A percentile compares a stretch with the other conserved stretches of the same genome.
Conservation (phyloP, 2,113 vertebrate species). For the Cepphus grylle region DNA sequence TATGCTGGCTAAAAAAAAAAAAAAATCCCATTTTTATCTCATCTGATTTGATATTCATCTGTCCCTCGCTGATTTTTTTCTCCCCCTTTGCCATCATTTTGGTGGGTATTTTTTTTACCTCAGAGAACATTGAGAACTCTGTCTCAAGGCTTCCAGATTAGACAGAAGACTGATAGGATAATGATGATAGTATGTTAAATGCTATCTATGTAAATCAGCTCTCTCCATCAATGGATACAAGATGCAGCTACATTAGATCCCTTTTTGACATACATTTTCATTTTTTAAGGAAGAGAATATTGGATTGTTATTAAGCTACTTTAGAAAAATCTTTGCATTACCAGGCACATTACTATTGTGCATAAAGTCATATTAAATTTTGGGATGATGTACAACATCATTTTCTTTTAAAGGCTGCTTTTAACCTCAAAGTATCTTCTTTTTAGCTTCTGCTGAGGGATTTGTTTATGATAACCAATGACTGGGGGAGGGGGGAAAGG, state of each 20-base stretch:
- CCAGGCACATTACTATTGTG: conserved; percentile 77
- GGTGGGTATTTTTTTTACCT: conserved; percentile 69
- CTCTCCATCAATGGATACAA: conserved; percentile 82
- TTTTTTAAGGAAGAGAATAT: conserved; percentile 78
- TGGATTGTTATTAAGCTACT: conserved; percentile 80
- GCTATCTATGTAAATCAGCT: conserved; percentile 84
- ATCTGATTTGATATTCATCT: conserved; percentile 72
- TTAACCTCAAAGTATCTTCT: conserved; percentile 69
- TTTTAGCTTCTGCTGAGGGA: conserved; percentile 65
- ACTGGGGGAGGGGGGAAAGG: not conserved
- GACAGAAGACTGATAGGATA: conserved; percentile 86
- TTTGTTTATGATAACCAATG: conserved; percentile 67
- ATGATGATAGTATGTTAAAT: conserved; percentile 84
- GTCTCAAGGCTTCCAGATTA: conserved; percentile 75
- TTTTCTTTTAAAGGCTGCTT: conserved; percentile 75
- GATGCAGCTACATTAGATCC: conserved; percentile 80
- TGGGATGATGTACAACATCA: conserved; percentile 77
- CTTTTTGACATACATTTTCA: conserved; percentile 80
- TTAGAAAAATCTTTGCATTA: conserved; percentile 79
- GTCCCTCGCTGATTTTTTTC: conserved; percentile 51
- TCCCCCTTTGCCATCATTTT: conserved; percentile 76
- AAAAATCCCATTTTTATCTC: conserved; percentile 51
- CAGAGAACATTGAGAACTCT: conserved; percentile 74
- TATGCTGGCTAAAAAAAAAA: conserved; percentile 43
- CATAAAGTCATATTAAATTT: conserved; percentile 81